phyloP scores from a whole-genome alignment of 2,113 vertebrate genomes.

The Trichechus manatus region DNA sequence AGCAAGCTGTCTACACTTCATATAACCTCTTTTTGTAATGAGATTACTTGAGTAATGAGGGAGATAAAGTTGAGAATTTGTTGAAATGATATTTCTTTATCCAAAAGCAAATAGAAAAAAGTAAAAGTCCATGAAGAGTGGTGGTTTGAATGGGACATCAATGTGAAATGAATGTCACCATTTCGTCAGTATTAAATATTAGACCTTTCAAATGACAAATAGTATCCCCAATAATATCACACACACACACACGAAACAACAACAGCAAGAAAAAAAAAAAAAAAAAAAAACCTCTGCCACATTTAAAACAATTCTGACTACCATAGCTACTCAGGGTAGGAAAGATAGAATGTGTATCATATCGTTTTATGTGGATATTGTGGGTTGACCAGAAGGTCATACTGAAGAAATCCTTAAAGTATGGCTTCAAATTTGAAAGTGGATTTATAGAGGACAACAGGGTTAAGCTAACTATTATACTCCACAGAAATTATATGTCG shows the following conservation, averaged over 20 bases:
- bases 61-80: neutral
- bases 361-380: neutral
- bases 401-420: slow-evolving; percentile 29
- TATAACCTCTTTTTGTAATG: slow-evolving; percentile 46
- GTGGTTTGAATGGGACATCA: neutral
- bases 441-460: neutral
- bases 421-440: neutral
- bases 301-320: neutral
- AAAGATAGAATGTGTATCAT: neutral
- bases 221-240: neutral
- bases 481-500: neutral
- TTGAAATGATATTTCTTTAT: neutral
- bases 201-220: neutral
- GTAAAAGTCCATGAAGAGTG: neutral
- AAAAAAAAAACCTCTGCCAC: neutral
- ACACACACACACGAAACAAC: neutral
- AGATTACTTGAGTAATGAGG: slow-evolving; percentile 26
- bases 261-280: neutral
- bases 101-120: neutral
- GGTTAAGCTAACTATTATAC: slow-evolving; percentile 11
- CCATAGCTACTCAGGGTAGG: neutral
- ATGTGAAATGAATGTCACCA: neutral
- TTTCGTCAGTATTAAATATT: neutral
- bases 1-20: neutral
- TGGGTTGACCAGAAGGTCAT: neutral